Evolutionary conservation across 2,113 vertebrate genomes (phyloP), one percentile per base, ranked within the genome.

Genomic region (Coreoperca whiteheadi): DNA sequence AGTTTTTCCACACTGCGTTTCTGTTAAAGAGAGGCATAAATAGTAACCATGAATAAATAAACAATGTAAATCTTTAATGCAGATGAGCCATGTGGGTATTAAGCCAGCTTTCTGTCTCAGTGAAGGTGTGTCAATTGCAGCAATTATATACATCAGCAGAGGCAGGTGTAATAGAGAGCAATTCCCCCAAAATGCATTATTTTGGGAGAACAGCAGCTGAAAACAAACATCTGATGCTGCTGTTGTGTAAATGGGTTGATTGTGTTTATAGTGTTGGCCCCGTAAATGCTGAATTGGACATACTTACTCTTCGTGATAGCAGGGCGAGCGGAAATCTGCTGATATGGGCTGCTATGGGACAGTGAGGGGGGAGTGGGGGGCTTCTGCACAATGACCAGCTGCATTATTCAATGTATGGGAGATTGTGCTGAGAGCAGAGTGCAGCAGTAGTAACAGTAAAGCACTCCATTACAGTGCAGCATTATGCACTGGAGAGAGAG

Each of bases 331-430:
- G 84, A 92, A 93, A 92, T 93, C 56, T 93, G 92, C 91, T 94
- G 92, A 95, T 92, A 86, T 67, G 63, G 54, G 84, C 84, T 82
- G 74, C 74, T 79, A 41, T 64, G 77, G 91, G 82, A 81, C 12
- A n/a, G n/a, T n/a, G 37, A 16, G n/a, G 18, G 9, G 63, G 54
- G 23, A 57, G 25, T n/a, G 41, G 43, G 53, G 41, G 39, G 37
- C 67, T 80, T 79, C 61, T 82, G 86, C 85, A 93, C 92, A 94
- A 93, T 90, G 81, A 89, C 85, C 82, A 91, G 84, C 89, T 94
- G 91, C 91, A 92, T 93, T 91, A 93, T 95, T 94, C 91, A 92
- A 94, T 90, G 87, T 82, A 82, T 82, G 79, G 57, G 65, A 68
- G 78, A 87, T 87, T 90, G 86, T 94, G 93, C 90, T 84, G 82